Evolutionary conservation across 2,888 invertebrate genomes (phyloP).

Genomic region (Belgica antarctica): DNA sequence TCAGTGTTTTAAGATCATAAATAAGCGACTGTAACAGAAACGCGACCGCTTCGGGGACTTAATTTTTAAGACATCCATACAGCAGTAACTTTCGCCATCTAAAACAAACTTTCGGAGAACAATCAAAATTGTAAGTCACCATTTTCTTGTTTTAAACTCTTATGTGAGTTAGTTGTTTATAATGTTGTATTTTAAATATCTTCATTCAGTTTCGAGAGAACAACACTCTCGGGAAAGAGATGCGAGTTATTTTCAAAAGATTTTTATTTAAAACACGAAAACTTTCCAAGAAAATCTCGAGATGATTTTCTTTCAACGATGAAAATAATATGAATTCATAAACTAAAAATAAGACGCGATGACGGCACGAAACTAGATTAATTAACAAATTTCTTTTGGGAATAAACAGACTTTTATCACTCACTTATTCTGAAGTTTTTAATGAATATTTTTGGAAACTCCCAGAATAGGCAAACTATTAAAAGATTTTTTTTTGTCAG

Average conservation of each 20-base stretch:
- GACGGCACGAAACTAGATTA: constrained; percentile 16
- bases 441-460: not conserved
- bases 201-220: too few species aligned
- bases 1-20: constrained; percentile 29
- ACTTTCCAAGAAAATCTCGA: not conserved
- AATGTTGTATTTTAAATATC: not conserved
- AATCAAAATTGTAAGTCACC: constrained; percentile 37
- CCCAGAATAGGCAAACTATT: not conserved
- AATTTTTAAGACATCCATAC: constrained; percentile 24
- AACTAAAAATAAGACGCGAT: constrained; percentile 24
- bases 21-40: not conserved
- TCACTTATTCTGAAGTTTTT: too few species aligned
- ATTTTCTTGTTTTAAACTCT: constrained; percentile 22
- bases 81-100: constrained; percentile 27
- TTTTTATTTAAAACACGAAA: not conserved
- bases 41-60: constrained; percentile 35
- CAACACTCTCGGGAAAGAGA: too few species aligned
- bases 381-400: constrained; percentile 18
- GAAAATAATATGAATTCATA: constrained; percentile 18
- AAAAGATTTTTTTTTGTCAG: too few species aligned
- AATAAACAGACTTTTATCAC: constrained; percentile 25
- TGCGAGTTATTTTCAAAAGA: too few species aligned
- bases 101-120: constrained; percentile 12
- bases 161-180: not conserved
- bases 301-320: constrained; percentile 9